Base-by-base conservation (phyloP, 1,140 invertebrate genomes). In the Platyscapa corneri region DNA sequence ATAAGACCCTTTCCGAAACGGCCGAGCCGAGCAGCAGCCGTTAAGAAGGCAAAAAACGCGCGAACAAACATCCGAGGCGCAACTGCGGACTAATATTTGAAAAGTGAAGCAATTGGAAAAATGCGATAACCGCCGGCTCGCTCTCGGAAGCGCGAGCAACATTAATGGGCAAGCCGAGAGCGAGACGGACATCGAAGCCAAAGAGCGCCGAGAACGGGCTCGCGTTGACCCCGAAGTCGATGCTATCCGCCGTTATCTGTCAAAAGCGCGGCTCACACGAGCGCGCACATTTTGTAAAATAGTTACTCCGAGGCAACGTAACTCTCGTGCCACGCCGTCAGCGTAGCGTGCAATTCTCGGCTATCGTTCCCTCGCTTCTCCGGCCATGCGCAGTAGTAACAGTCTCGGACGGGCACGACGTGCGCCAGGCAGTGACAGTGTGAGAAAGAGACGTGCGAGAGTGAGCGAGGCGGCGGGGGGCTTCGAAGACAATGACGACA, bases 401-500 rank as follows among this genome's bases (percentile, higher is more conserved):
- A 79, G 65, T 79, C 76, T n/a, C 27, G 77, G 8, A 70, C 56
- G 39, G 67, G 37, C 67, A 78, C 78, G 67, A 64, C 82, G 32
- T 82, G 27, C 32, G 34, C 32, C 77, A 46, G 42, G 67, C 30
- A 76, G 79, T 78, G 72, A 87, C 79, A 85, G 83, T 85, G 80
- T 83, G 81, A 85, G 82, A 83, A 85, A 87, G 74, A 65, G 53
- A 80, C 34, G 53, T 12, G 72, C 74, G 64, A 75, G 77, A 42
- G 46, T 6, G 23, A 3, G 42, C 27, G 30, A 34, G 72, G 23
- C 5, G 39, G 23, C 64, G 53, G 83, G 42, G 42, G 20, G 30
- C 16, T 72, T 53, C 70, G 37, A 42, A 84, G 70, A 83, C 75
- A 82, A 81, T 79, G 78, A 84, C 81, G 74, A 77, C 82, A 53